Base-by-base conservation (phyloP, 1,140 invertebrate species). In the Drosophila triauraria region DNA sequence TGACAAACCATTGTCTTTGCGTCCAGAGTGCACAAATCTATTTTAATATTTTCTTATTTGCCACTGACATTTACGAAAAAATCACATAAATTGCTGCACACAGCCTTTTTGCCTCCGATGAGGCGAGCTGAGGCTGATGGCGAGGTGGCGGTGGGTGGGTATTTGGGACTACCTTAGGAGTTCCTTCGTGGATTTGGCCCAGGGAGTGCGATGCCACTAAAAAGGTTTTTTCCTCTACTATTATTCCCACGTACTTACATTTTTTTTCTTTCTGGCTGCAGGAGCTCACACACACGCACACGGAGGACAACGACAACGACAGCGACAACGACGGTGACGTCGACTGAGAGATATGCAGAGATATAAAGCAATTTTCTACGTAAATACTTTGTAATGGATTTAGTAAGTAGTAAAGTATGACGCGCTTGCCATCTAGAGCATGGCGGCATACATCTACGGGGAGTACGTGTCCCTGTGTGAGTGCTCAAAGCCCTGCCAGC, bases 301-400 rank as follows among this genome's bases (percentile, higher is more conserved):
- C 32, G 63, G 63, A 64, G 59, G 60, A 65, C 74, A 63, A 82
- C 64, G 68, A 79, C 64, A 56, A 70, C 59, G 81, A 62, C 75
- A 32, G 8, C 30, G 60, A 65, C 72, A 63, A 82, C 64, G 68
- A 79, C 64, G 63, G 63, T 68, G 81, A 65, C 75, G 83, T 79
- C 80, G 81, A 74, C 80, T 59, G 65, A 80, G 80, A 83, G 84
- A 88, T 87, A 87, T 87, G 84, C 84, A 88, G 80, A 88, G 84
- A 87, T 90, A 90, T 90, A 90, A 90, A 90, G 85, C 85, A 90
- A 90, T 90, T 90, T 90, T 90, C 85, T 90, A 90, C 85, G 85
- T 90, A 90, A 90, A 90, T 90, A 90, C 85, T 90, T 90, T 90
- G 85, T 90, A 90, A 90, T 90, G 85, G 85, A 90, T 90, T 90